These are phyloP conservation scores for Corythornis vintsioides DNA, from an alignment of 2,113 vertebrate genomes.

Conservation along the genomic window DNA sequence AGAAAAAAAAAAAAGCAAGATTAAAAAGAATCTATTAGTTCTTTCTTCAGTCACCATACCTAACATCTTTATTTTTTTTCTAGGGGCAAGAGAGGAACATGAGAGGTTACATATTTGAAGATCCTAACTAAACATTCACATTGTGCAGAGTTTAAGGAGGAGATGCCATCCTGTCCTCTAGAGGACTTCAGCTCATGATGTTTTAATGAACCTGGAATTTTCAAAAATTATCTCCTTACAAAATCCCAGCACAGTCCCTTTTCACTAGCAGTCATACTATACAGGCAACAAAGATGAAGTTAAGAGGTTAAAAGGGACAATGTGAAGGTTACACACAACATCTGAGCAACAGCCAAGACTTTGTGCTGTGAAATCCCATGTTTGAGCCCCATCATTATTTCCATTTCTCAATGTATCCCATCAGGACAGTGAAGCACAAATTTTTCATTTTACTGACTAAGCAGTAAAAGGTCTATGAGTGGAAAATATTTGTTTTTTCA, in stretches of 20 bases:
- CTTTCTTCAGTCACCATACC: not conserved
- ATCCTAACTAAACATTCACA: not conserved
- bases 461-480: not conserved
- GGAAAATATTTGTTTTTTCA: not conserved
- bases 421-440: constrained; percentile 6
- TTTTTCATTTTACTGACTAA: constrained; percentile 7
- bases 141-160: not conserved
- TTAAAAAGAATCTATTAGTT: not conserved
- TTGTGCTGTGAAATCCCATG: constrained; percentile 14
- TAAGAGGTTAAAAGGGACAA: constrained; percentile 20
- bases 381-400: constrained; percentile 49
- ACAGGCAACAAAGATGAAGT: not conserved
- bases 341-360: constrained; percentile 16
- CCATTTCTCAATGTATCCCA: constrained; percentile 23
- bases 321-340: constrained; percentile 5
- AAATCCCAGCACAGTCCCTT: not conserved
- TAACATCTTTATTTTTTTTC: not conserved
- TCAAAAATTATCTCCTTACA: not conserved
- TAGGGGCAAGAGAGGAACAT: fast-evolving
- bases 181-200: not conserved
- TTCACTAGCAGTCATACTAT: not conserved
- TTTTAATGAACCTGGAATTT: not conserved
- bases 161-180: not conserved
- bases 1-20: not conserved
- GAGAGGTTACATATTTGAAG: not conserved